Base-by-base conservation (phyloP, 2,113 vertebrate species). In the Ophiodon elongatus region DNA sequence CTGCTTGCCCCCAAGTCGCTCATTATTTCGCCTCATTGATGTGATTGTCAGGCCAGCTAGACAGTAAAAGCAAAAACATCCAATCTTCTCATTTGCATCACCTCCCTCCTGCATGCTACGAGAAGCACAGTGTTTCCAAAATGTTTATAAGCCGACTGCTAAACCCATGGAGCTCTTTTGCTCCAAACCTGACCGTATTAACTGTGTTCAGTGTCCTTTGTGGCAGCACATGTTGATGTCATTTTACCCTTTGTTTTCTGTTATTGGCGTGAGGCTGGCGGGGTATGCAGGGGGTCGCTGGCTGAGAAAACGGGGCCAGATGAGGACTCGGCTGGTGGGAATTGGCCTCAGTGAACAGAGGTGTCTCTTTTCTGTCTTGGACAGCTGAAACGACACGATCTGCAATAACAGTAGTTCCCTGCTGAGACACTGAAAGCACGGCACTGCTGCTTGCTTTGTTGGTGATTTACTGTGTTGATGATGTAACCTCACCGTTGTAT, bases 11-110 rank as follows among this genome's bases (percentile, higher is more conserved):
- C 47, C 47, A 41, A 27, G 56, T 83, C 57, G 52, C 93, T 94
- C 89, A 93, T 94, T 93, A 93, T 93, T 91, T 92, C 71, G 71
- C 92, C 79, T 90, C 89, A 89, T 85, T 91, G 81, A 83, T 90
- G 85, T 91, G 90, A 94, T 93, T 91, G 90, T 91, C 85, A 90
- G 87, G 81, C 85, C 65, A 76, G 88, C 41, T 79, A 78, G 88
- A 88, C 79, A 86, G 87, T 71, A 75, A 80, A 84, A 85, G 80
- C 71, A 88, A 68, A 89, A 89, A 89, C 91, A 91, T 79, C 77
- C 87, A 88, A 88, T 87, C 85, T 73, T 82, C 83, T 89, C 73
- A 85, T 90, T 93, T 85, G 73, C 76, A 76, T 83, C 80, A 50
- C 77, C 74, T 83, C 75, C 74, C 71, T 79, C 37, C 74, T 4